Conservation (phyloP, 1,140 invertebrate species). For the Drosophila biarmipes region DNA sequence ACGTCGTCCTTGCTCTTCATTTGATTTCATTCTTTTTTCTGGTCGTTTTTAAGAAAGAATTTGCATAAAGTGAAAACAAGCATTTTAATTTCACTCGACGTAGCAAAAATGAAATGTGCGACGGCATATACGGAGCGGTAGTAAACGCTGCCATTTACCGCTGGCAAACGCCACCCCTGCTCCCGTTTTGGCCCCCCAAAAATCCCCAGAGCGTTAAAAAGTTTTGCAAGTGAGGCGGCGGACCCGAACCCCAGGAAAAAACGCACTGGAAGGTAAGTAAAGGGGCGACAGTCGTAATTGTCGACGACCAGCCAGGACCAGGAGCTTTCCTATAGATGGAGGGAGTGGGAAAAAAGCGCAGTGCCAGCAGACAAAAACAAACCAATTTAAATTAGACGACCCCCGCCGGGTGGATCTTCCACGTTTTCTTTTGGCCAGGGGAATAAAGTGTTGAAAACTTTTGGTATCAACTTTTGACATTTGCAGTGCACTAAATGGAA, state of each 20-base stretch:
- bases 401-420: constrained; percentile 17
- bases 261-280: constrained; percentile 29
- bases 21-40: constrained; percentile 36
- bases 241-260: constrained; percentile 26
- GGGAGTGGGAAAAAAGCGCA: constrained; percentile 69
- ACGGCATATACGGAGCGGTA: constrained; percentile 69
- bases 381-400: constrained; percentile 81
- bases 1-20: neutral
- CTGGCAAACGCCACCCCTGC: constrained; percentile 15
- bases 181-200: constrained; percentile 43
- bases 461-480: constrained; percentile 74
- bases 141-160: constrained; percentile 76
- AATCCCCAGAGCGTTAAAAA: constrained; percentile 76
- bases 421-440: constrained; percentile 18
- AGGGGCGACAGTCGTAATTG: constrained; percentile 65
- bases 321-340: constrained; percentile 7
- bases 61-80: constrained; percentile 83
- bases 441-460: constrained; percentile 70
- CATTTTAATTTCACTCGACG: constrained; percentile 81
- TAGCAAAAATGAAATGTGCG: constrained; percentile 77
- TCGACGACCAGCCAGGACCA: constrained; percentile 47
- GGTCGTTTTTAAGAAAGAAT: constrained; percentile 68
- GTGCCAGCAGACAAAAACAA: constrained; percentile 80
- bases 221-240: constrained; percentile 52
- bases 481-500: constrained; percentile 78